Conservation (phyloP, 2,113 vertebrate genomes). For the Circaetus gallicus region DNA sequence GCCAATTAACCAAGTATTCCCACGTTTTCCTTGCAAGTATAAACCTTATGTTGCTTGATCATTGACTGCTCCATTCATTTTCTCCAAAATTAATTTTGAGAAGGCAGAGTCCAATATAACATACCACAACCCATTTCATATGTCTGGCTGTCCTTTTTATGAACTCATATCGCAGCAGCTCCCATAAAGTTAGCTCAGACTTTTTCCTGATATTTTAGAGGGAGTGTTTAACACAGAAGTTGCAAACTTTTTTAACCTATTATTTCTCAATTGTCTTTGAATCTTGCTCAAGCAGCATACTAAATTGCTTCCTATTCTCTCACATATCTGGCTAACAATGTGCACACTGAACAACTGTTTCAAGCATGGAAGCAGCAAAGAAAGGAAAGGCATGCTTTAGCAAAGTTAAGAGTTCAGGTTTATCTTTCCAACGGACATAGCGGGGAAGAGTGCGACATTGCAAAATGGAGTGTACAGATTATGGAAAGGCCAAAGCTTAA, state of each 20-base stretch:
- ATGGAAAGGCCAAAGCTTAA: slow-evolving; percentile 76
- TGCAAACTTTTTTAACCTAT: neutral
- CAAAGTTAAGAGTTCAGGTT: slow-evolving; percentile 21
- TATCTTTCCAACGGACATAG: slow-evolving; percentile 42
- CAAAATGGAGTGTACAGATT: slow-evolving; percentile 64
- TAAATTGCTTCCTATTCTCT: slow-evolving; percentile 21
- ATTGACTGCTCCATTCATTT: neutral
- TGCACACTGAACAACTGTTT: neutral
- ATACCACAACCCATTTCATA: neutral
- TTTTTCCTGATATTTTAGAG: neutral
- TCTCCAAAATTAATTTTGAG: neutral
- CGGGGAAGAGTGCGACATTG: slow-evolving; percentile 65
- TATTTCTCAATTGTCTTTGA: slow-evolving; percentile 34
- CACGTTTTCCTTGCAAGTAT: neutral
- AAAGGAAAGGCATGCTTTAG: slow-evolving; percentile 70
- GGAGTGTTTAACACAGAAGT: neutral
- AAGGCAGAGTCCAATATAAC: neutral
- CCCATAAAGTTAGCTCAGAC: neutral
- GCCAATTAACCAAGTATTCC: fast-evolving
- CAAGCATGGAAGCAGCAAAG: slow-evolving; percentile 60
- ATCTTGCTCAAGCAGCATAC: slow-evolving; percentile 44
- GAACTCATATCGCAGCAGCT: neutral
- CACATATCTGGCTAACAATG: neutral
- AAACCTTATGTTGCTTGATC: neutral
- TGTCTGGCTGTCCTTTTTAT: neutral